These are phyloP conservation scores for Sinocyclocheilus anshuiensis DNA, from an alignment of 2,113 vertebrate species.

Conservation along the genomic window DNA sequence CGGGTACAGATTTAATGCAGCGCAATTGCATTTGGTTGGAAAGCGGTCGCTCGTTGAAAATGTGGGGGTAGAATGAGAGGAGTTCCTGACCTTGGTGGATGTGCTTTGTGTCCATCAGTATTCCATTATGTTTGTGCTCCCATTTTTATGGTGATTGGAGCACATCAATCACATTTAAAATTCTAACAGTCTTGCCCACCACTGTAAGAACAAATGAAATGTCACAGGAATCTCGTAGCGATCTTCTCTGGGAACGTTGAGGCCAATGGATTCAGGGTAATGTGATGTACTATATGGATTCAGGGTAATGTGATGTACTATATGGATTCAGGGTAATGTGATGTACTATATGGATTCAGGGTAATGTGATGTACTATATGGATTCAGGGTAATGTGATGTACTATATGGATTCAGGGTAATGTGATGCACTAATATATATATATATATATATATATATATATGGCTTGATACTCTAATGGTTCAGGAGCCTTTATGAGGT, in stretches of 20 bases:
- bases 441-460: background rate
- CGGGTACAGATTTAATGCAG: constrained; percentile 37
- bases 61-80: constrained; percentile 10
- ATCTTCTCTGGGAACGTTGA: constrained; percentile 14
- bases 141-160: constrained; percentile 41
- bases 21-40: constrained; percentile 35
- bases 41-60: constrained; percentile 3
- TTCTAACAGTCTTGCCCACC: constrained; percentile 30
- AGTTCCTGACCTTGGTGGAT: constrained; percentile 51
- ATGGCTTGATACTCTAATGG: background rate
- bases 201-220: constrained; percentile 42
- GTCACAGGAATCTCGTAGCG: constrained; percentile 30
- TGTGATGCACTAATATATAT: background rate
- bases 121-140: constrained; percentile 38
- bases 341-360: background rate
- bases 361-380: constrained; percentile 6
- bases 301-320: constrained; percentile 5
- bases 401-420: background rate
- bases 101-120: constrained; percentile 44
- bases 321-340: constrained; percentile 1
- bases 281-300: constrained; percentile 1
- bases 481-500: background rate
- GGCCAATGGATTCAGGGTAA: constrained; percentile 12
- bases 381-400: constrained; percentile 2
- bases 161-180: constrained; percentile 51